phyloP scores from a whole-genome alignment of 2,113 vertebrate genomes.

The Xenopus borealis region DNA sequence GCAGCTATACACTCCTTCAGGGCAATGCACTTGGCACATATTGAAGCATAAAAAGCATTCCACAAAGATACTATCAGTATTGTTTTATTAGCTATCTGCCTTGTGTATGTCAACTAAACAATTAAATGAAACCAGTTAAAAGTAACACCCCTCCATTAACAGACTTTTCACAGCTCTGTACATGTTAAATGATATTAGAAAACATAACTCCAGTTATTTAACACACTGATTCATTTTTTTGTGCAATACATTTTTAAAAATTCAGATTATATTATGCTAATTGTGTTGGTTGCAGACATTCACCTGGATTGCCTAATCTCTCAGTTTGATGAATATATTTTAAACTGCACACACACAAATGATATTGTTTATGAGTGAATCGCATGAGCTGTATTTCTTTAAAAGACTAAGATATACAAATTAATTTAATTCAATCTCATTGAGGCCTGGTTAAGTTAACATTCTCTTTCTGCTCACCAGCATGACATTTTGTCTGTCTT shows the following conservation, averaged over 20 bases:
- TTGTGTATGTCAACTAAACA: neutral
- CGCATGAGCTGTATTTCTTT: no score
- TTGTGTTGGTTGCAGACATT: neutral
- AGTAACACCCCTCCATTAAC: conserved; percentile 3
- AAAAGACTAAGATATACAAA: no score
- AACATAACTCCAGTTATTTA: conserved; percentile 2
- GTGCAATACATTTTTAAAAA: conserved; percentile 14
- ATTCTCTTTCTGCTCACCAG: no score
- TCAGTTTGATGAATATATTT: neutral
- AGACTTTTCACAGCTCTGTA: neutral
- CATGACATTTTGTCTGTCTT: no score
- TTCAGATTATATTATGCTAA: neutral
- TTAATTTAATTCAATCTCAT: no score
- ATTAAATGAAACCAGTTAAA: neutral
- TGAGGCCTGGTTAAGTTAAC: no score
- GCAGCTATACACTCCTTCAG: no score
- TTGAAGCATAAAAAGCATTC: no score
- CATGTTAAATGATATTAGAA: conserved; percentile 9
- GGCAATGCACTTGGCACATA: no score
- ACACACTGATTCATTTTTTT: neutral
- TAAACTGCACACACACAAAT: neutral
- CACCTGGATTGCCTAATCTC: neutral
- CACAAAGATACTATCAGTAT: no score
- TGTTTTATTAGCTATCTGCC: neutral
- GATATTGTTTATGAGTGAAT: neutral